Percentiles rank a stretch among this genome's conserved stretches.
phyloP scores from a whole-genome alignment of 2,888 invertebrate species.

The Chesias legatella region DNA sequence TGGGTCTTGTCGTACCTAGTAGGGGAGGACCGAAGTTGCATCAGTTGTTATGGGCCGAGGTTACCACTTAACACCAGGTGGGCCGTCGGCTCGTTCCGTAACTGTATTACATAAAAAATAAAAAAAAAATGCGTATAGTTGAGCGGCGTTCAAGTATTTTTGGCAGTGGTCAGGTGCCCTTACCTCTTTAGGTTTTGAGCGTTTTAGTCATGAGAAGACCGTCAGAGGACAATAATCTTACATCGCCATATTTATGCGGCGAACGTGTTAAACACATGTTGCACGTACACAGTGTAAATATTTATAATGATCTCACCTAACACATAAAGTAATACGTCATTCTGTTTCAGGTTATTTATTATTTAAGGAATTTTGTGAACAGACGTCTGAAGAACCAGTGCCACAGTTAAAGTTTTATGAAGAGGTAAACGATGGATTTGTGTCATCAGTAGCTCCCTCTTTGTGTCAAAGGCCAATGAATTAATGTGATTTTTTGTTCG shows the following conservation, averaged over 20 bases:
- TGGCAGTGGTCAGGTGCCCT: too few species aligned
- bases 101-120: too few species aligned
- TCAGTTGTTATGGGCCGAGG: too few species aligned
- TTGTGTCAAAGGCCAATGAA: conserved; percentile 5
- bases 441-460: conserved; percentile 2
- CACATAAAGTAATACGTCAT: conserved; percentile 28
- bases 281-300: conserved; percentile 19
- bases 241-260: conserved; percentile 24
- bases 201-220: conserved; percentile 16
- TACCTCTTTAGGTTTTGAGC: conserved; percentile 13
- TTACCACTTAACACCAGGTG: too few species aligned
- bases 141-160: too few species aligned
- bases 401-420: conserved; percentile 99
- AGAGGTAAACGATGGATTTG: conserved; percentile 84
- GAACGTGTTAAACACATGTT: conserved; percentile 26
- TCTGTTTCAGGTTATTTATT: conserved; percentile 95
- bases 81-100: too few species aligned
- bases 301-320: conserved; percentile 20
- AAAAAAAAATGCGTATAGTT: too few species aligned
- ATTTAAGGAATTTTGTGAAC: conserved; percentile 99
- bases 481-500: conserved; percentile 47
- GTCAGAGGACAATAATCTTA: conserved; percentile 19
- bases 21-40: too few species aligned
- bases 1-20: too few species aligned
- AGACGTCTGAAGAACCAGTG: conserved; percentile 96